Evolutionary conservation across 1,140 invertebrate species (phyloP).

Genomic region (Harpegnathos saltator): DNA sequence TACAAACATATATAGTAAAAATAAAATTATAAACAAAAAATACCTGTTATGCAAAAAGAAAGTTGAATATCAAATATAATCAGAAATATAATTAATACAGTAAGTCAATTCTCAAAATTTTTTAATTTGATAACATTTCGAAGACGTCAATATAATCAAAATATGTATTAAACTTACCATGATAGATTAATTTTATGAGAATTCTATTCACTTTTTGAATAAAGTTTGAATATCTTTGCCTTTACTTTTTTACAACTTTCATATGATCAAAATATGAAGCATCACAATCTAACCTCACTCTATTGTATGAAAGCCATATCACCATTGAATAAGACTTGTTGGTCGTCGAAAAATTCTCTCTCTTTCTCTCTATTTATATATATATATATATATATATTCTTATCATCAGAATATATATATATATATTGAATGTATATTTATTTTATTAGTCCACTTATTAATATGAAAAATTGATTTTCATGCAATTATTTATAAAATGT

Average conservation of each 20-base stretch:
- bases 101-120: no score
- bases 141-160: background rate
- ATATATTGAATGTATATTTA: no score
- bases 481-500: no score
- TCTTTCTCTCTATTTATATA: no score
- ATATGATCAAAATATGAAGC: constrained; percentile 5
- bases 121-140: background rate
- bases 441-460: no score
- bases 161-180: background rate
- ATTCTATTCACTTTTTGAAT: background rate
- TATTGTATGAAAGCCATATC: no score
- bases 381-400: no score
- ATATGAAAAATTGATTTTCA: no score
- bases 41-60: background rate
- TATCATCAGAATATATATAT: no score
- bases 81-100: background rate
- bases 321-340: no score
- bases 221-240: background rate
- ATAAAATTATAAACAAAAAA: background rate
- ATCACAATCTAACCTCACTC: background rate
- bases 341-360: no score
- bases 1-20: background rate
- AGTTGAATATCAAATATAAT: background rate
- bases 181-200: background rate
- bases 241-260: background rate